Evolutionary conservation across 1,140 invertebrate species (phyloP).

Genomic region (Semibalanus balanoides): DNA sequence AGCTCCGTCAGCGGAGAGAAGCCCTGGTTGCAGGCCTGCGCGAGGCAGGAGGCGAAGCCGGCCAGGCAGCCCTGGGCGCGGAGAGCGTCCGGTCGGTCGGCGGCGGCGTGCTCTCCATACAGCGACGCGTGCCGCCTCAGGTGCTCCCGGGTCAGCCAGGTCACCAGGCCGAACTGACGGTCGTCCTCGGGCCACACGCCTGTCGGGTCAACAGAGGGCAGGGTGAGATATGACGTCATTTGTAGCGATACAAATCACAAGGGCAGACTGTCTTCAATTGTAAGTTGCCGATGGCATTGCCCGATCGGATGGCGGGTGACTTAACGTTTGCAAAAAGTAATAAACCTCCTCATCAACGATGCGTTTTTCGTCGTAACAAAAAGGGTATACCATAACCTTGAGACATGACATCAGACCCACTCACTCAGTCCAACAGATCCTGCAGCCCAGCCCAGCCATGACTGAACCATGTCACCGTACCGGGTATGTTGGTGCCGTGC

Average conservation of each 20-base stretch:
- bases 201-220: not conserved
- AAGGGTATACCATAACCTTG: no score
- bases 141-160: not conserved
- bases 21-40: constrained; percentile 23
- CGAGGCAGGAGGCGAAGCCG: not conserved
- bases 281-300: no score
- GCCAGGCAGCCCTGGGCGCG: not conserved
- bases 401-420: no score
- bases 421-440: no score
- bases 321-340: no score
- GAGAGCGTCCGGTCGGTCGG: not conserved
- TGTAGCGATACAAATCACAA: no score
- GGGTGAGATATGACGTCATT: no score
- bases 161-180: not conserved
- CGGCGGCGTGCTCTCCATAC: not conserved
- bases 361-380: no score
- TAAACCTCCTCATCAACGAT: no score
- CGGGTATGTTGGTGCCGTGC: constrained; percentile 10
- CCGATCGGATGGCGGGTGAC: no score
- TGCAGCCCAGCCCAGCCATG: no score
- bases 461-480: not conserved
- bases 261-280: no score
- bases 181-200: not conserved
- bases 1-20: constrained; percentile 31
- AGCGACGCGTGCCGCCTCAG: not conserved